Base-by-base conservation (phyloP, 2,113 vertebrate genomes). In the Zosterops lateralis region DNA sequence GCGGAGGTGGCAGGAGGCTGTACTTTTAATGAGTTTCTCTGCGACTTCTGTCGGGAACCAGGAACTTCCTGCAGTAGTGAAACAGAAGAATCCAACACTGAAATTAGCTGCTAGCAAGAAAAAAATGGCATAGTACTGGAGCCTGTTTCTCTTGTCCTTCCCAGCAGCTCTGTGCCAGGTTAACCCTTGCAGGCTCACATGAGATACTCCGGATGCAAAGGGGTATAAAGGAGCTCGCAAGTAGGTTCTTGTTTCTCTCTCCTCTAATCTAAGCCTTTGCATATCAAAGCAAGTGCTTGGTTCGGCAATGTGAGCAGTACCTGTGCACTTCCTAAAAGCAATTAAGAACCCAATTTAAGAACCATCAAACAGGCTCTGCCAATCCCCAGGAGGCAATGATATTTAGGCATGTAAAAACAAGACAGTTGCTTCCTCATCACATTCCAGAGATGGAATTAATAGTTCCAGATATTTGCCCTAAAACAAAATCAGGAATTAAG, bases 101-200 rank as follows among this genome's bases (percentile, higher is more conserved):
- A 70, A 92, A 87, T 89, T 62, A 73, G 62, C 71, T 87, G 62
- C 71, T 76, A 70, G 89, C 47, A 62, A 58, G 61, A 65, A 64
- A 71, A 79, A 86, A 57, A 3, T 28, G n/a, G 14, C 24, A 2
- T 32, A 42, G 45, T 61, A 12, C 50, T 48, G 65, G 17, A 17
- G 40, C n/a, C 64, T 6, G 1, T 78, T 84, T 57, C 44, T 89
- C 32, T 42, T 85, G 34, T 58, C 50, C 44, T 74, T 73, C 50
- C 54, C 29, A n/a, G 18, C 32, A 47, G 42, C 38, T 65, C 70
- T 51, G 53, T 38, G 29, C 74, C 44, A 10, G 5, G 34, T 92
- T 96, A 96, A 95, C 91, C 77, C 87, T 92, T 68, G 47, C 74
- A 28, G 62, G 45, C 48, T 84, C 84, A 61, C 50, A 31, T 15